Evolutionary conservation across 2,113 vertebrate genomes (phyloP).

Genomic region (Mastomys coucha): DNA sequence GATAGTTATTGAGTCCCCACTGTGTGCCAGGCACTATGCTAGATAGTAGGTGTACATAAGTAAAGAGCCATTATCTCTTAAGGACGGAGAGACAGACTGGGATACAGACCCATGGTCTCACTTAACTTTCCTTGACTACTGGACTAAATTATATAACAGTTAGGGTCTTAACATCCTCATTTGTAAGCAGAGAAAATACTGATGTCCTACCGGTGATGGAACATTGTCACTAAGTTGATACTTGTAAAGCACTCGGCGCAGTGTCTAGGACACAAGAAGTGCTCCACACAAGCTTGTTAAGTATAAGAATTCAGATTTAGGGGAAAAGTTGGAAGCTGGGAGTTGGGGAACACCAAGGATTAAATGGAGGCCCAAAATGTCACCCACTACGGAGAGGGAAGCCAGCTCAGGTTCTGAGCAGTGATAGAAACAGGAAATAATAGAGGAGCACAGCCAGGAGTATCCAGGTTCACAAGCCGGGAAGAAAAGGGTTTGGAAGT

Average conservation of each 20-base stretch:
- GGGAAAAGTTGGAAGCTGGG: constrained; percentile 28
- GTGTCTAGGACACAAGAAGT: not conserved
- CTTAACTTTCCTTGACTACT: not conserved
- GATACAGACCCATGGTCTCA: not conserved
- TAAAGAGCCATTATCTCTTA: not conserved
- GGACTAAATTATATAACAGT: not conserved
- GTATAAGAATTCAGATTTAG: constrained; percentile 53
- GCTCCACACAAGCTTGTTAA: constrained; percentile 1
- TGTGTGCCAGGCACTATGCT: not conserved
- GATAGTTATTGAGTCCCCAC: not conserved
- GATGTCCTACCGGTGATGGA: not conserved
- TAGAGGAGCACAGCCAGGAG: not conserved
- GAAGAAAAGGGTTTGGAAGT: not conserved
- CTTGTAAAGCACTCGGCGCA: constrained; percentile 10
- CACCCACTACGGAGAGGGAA: not conserved
- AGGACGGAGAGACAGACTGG: not conserved
- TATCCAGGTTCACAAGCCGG: not conserved
- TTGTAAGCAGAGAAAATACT: not conserved
- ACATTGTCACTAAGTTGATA: not conserved
- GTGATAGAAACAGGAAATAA: not conserved
- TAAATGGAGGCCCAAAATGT: constrained; percentile 39
- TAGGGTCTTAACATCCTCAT: not conserved
- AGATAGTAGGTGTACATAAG: not conserved
- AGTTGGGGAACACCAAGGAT: not conserved
- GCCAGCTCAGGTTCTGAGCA: not conserved